Evolutionary conservation across 2,797 vertebrate species (phyloP), one percentile per base, ranked within the genome.

Genomic region (Columba guinea): DNA sequence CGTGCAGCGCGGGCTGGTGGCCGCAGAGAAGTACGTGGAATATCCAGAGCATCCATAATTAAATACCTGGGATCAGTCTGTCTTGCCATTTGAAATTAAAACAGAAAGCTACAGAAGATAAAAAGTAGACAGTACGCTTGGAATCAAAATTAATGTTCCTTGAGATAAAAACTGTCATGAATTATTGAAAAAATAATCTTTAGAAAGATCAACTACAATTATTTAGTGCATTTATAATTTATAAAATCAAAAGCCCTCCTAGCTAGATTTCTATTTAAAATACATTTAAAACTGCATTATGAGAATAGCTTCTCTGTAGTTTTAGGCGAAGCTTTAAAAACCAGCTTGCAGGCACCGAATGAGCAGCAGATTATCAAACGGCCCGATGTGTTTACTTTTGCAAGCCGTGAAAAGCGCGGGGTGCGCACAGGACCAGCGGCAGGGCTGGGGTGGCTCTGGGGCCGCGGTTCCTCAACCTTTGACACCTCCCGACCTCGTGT

Each of bases 381-480:
- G 75, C 68, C 53, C 59, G 27, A 74, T 86, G 83, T 91, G 74
- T 91, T 88, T 87, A 76, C 74, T 89, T 86, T 51, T 32, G 60
- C 79, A 83, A 93, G 88, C 84, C 75, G 70, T 58, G 88, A 76
- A 87, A 91, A 92, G 80, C 83, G 70, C 65, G 59, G 76, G 48
- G 75, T 78, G 53, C 68, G 12, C 69, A 48, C 39, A 69, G 79
- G 79, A 65, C 26, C 60, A 46, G 39, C 46, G 74, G 65, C 48
- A 3, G 15, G 46, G 71, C 32, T 65, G 68, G 80, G 58, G 34
- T 37, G 39, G 84, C 9, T 63, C 70, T 44, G 77, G 49, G 60
- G 39, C 56, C 70, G 63, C 65, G 9, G 77, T 92, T 91, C 85
- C 77, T 80, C 83, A 88, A 21, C 91, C 74, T 95, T 92, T 95